Percentiles rank a stretch among this genome's conserved stretches.
phyloP scores from a whole-genome alignment of 2,113 vertebrate species.

The Burhinus oedicnemus region DNA sequence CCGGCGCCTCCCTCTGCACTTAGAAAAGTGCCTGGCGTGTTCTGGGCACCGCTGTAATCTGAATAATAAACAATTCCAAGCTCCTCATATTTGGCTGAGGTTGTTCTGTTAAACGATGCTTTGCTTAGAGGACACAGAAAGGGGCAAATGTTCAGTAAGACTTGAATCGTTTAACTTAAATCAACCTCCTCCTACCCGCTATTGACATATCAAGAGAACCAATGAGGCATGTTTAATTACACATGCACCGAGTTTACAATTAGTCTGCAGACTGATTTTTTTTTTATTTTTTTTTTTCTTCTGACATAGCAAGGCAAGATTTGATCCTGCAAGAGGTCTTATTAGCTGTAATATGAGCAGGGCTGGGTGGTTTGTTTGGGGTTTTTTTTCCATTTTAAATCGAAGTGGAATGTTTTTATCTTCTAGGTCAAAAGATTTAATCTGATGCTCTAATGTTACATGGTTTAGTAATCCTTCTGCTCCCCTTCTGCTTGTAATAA shows the following conservation, averaged over 20 bases:
- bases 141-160: slow-evolving; percentile 22
- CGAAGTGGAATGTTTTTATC: slow-evolving; percentile 46
- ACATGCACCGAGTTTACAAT: slow-evolving; percentile 41
- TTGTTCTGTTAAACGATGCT: slow-evolving; percentile 28
- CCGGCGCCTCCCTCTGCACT: not conserved
- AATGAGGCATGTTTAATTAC: slow-evolving; percentile 67
- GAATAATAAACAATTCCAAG: not conserved
- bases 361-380: not conserved
- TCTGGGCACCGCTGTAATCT: not conserved
- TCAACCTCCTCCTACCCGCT: slow-evolving; percentile 67
- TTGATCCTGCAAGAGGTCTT: slow-evolving; percentile 38
- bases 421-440: slow-evolving; percentile 70
- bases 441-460: slow-evolving; percentile 55
- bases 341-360: not conserved
- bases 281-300: not conserved
- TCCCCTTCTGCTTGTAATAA: slow-evolving; percentile 50
- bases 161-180: slow-evolving; percentile 59
- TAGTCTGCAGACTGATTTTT: slow-evolving; percentile 6
- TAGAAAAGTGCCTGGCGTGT: not conserved
- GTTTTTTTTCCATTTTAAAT: slow-evolving; percentile 30
- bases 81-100: not conserved
- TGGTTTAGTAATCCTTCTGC: slow-evolving; percentile 53
- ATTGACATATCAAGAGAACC: slow-evolving; percentile 58
- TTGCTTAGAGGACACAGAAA: slow-evolving; percentile 30
- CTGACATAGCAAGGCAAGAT: slow-evolving; percentile 15